Evolutionary conservation across 37 sponge, comb jelly and placozoan genomes (phyloP).

Genomic region (Corticium candelabrum): DNA sequence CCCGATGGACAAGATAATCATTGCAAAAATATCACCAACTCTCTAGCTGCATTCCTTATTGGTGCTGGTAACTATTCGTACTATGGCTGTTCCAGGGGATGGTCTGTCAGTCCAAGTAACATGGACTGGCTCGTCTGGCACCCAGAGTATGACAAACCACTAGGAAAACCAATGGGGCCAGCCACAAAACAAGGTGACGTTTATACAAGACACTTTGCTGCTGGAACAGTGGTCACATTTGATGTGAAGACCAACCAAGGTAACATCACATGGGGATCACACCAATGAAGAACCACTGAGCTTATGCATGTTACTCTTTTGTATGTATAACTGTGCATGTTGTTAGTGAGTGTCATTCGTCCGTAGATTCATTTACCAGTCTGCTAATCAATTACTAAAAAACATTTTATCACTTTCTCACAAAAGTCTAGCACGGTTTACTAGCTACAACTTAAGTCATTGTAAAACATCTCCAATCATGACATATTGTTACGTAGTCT

Average conservation of each 20-base stretch:
- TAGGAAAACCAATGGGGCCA: constrained; percentile 29
- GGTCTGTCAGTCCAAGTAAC: not conserved
- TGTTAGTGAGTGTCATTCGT: no score
- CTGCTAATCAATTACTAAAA: no score
- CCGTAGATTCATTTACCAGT: no score
- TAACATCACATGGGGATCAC: constrained; percentile 32
- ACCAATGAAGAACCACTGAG: no score
- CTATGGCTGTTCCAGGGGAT: constrained; percentile 17
- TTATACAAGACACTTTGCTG: constrained; percentile 25
- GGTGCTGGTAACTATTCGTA: constrained; percentile 27
- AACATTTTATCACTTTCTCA: not conserved
- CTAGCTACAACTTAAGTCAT: no score
- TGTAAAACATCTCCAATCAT: no score
- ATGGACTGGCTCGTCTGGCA: not conserved
- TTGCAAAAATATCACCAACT: constrained; percentile 18
- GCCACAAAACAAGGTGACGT: constrained; percentile 12
- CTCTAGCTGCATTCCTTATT: constrained; percentile 40
- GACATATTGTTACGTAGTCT: no score
- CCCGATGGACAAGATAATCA: not conserved
- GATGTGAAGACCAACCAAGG: constrained; percentile 33
- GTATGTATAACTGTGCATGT: no score
- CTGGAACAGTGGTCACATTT: constrained; percentile 30
- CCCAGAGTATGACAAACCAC: constrained; percentile 29
- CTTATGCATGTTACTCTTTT: no score
- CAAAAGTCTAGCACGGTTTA: no score